Base-by-base conservation (phyloP, 2,888 invertebrate genomes). In the Spodoptera littoralis region DNA sequence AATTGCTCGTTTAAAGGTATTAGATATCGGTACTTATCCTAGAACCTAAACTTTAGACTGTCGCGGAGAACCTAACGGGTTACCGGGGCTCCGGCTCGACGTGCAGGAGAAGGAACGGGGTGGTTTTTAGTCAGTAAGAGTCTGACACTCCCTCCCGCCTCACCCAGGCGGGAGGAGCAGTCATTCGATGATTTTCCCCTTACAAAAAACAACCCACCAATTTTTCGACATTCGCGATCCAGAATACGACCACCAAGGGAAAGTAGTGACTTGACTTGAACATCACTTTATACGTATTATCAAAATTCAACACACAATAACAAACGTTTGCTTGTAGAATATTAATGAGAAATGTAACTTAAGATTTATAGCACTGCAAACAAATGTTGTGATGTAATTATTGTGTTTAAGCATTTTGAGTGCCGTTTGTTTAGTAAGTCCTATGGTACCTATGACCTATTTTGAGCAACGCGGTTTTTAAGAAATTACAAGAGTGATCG, bases 211-310 rank as follows among this genome's bases (percentile, higher is more conserved):
- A 9, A 36, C 1, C 0, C 6, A 36, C 9, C 9, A 36, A 2
- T 36, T 36, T 8, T 36, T 36, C 46, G 22, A 47, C 11, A 12
- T 47, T 64, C 50, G 22, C 36, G 13, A n/a, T 65, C 65, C 87
- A 90, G 90, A 92, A 92, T 92, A 91, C 45, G 58, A 83, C 65
- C 63, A 73, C 83, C 82, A 49, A 84, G 87, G 86, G 92, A 91
- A 92, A 92, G 91, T 86, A 59, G 72, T 8, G 36, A 36, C 36
- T 73, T 36, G 36, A 36, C 36, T 36, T 36, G 8, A 9, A 60
- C 49, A 51, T 67, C 60, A 56, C 58, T 52, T 58, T 73, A 66
- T 75, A 73, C 70, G 54, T 77, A 83, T 77, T 84, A 91, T 92
- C 85, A 87, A 88, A 89, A 92, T 92, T 91, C 92, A 81, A 68